phyloP scores from a whole-genome alignment of 1,140 invertebrate genomes.

The Trypoxylus dichotomus region DNA sequence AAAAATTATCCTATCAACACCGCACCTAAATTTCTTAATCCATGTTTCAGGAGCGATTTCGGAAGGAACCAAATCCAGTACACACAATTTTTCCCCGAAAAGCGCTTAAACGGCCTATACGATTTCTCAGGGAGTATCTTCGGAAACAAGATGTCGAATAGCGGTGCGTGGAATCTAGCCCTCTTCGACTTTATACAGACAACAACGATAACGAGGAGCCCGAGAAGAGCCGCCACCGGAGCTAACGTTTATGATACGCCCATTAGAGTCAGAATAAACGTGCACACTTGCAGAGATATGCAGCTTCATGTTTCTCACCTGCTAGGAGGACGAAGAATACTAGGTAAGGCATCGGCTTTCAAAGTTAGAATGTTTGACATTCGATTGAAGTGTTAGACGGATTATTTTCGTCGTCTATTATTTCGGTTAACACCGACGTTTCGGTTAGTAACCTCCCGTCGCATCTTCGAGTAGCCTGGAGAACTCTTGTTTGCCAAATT shows the following conservation, averaged over 20 bases:
- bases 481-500: too few species aligned
- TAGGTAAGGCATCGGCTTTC: conserved; percentile 57
- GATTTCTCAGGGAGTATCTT: conserved; percentile 65
- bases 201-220: conserved; percentile 66
- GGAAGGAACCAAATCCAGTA: conserved; percentile 66
- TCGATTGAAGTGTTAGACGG: too few species aligned
- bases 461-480: too few species aligned
- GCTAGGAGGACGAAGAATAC: conserved; percentile 62
- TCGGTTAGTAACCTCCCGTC: too few species aligned
- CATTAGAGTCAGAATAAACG: conserved; percentile 67
- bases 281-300: conserved; percentile 73
- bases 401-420: too few species aligned
- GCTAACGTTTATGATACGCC: conserved; percentile 53
- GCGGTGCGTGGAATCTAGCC: conserved; percentile 72
- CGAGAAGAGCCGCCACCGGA: conserved; percentile 49
- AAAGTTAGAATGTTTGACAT: background rate
- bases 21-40: background rate
- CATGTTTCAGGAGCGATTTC: conserved; percentile 64
- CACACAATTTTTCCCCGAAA: conserved; percentile 80
- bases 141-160: conserved; percentile 61
- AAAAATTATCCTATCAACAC: background rate
- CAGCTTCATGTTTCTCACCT: conserved; percentile 76
- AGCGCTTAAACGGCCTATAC: conserved; percentile 70
- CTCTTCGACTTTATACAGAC: conserved; percentile 76
- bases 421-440: too few species aligned